Evolutionary conservation across 2,797 vertebrate species (phyloP), one percentile per base, ranked within the genome.

Genomic region (Acanthopagrus latus): DNA sequence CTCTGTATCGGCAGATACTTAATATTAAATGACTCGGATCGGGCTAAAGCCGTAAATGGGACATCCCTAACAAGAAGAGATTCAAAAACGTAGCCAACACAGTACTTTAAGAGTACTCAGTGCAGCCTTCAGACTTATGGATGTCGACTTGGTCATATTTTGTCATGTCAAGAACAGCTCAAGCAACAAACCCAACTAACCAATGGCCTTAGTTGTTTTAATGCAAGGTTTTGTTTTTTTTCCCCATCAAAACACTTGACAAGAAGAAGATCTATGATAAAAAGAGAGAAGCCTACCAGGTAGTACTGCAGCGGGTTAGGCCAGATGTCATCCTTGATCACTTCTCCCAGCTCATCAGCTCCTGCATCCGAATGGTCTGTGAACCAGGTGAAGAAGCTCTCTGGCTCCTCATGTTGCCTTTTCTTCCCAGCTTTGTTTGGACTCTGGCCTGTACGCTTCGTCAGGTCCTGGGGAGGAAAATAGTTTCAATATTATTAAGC

Each of bases 381-480:
- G 69, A 99, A 99, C 98, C 98, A 99, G 88, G 98, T 99, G 71
- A 98, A 99, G 94, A 99, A 99, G 76, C 98, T 99, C 93, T 99
- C 98, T 0, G 98, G 97, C 72, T 99, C 98, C 95, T 99, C 98
- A n/a, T 99, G 98, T 94, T 98, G 97, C 84, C 98, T 94, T 94
- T 99, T 99, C 92, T 97, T 97, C 76, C 97, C 98, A 29, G 96
- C 96, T 95, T 99, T 99, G 93, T 97, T 99, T 88, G 96, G 96
- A 18, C 96, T 96, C 94, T 98, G 97, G 90, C 97, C 95, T 46
- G 96, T 96, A 66, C 97, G 97, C 93, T 97, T 99, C 74, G 98
- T 99, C 93, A 99, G 95, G 82, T 99, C 98, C 97, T 97, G 91
- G 13, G 13, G 17, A 55, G 17, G 54, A 47, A 59, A 57, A 67